Evolutionary conservation across 2,113 vertebrate species (phyloP).

Genomic region (Oenanthe melanoleuca): DNA sequence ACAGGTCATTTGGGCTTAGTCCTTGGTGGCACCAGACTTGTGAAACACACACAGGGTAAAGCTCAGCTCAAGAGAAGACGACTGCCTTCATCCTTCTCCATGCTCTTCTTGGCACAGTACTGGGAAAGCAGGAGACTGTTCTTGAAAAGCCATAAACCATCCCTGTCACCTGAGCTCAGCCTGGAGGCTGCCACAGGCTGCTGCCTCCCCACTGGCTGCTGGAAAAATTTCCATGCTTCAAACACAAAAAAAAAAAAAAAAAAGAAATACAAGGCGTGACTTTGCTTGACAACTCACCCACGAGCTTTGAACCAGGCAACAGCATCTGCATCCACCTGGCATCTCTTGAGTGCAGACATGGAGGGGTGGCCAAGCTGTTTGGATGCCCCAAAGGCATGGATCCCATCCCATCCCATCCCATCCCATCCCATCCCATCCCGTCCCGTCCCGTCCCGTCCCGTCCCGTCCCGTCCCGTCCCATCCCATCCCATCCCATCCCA

Average conservation of each 20-base stretch:
- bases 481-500: too few relatives aligned
- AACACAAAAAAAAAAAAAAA: neutral
- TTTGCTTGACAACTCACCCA: neutral
- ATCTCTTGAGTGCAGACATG: fast-evolving
- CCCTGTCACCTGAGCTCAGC: neutral
- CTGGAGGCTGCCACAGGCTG: neutral
- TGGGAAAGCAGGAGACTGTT: neutral
- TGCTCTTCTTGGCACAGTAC: neutral
- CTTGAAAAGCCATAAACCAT: neutral
- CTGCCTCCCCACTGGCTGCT: neutral
- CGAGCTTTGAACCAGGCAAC: neutral
- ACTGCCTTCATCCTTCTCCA: neutral
- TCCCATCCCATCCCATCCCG: too few relatives aligned
- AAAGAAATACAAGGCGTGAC: neutral
- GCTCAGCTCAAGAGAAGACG: neutral
- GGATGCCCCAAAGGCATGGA: fast-evolving
- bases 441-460: neutral
- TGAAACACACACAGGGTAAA: neutral
- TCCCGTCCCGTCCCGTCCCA: too few relatives aligned
- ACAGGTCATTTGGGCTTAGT: neutral
- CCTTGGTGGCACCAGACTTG: fast-evolving
- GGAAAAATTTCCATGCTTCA: neutral
- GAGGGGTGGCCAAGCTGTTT: neutral
- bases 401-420: neutral
- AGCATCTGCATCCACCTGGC: neutral